Evolutionary conservation across 2,797 vertebrate genomes (phyloP).

Genomic region (Arctocebus calabarensis): DNA sequence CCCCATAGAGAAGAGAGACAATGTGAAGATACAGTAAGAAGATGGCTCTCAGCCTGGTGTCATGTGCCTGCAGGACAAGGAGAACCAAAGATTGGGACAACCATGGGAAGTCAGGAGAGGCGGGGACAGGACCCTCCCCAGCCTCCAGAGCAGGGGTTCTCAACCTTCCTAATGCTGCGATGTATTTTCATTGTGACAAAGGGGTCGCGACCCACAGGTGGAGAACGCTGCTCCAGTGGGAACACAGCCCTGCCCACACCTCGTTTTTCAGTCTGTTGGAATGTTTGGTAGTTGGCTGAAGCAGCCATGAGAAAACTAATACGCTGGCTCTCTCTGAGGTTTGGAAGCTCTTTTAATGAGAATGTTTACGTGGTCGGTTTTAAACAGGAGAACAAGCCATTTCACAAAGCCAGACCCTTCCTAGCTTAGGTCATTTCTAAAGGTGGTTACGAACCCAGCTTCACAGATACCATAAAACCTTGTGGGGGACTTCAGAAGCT

Average conservation of each 20-base stretch:
- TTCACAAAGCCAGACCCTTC: background rate
- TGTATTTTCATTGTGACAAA: too few relatives aligned
- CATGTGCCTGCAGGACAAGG: background rate
- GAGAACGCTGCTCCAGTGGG: too few relatives aligned
- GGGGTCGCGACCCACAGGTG: too few relatives aligned
- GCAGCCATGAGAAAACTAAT: background rate
- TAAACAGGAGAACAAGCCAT: background rate
- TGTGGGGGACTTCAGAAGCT: rapidly evolving
- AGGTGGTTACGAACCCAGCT: background rate
- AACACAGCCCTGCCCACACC: background rate
- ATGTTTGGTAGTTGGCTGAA: background rate
- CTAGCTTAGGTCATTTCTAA: background rate
- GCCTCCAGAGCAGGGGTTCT: too few relatives aligned
- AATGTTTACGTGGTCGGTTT: background rate
- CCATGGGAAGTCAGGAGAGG: rapidly evolving
- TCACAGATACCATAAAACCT: background rate
- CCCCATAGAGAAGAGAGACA: background rate
- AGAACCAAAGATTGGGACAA: rapidly evolving
- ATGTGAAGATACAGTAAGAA: background rate
- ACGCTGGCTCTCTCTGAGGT: background rate
- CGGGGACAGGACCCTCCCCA: rapidly evolving
- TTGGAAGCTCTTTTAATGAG: background rate
- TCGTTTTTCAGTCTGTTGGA: background rate
- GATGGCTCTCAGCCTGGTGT: rapidly evolving
- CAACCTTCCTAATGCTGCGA: too few relatives aligned